Conservation (phyloP, 2,888 invertebrate genomes). For the Calliopum simillimum region DNA sequence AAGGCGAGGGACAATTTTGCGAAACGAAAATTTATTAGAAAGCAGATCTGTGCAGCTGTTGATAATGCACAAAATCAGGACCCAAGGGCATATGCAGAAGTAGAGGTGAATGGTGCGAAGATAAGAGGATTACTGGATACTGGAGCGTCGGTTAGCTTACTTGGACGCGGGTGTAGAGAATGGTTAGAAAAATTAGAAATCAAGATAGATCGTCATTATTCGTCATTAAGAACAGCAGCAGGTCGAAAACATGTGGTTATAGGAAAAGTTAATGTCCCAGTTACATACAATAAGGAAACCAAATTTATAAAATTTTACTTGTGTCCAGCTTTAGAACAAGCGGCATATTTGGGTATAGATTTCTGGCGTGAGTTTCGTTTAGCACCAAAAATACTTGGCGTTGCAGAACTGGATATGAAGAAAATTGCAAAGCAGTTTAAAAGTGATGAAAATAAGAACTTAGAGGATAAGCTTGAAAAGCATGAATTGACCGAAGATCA, state of each 20-base stretch:
- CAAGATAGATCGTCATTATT: background rate
- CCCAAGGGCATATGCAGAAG: no score
- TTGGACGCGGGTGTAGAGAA: conserved; percentile 8
- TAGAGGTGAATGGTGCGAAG: no score
- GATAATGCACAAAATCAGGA: background rate
- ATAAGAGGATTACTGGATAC: conserved; percentile 36
- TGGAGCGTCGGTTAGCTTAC: conserved; percentile 27
- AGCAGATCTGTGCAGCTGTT: background rate
- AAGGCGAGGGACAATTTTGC: background rate
- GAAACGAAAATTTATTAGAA: background rate
- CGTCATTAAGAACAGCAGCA: conserved; percentile 24
- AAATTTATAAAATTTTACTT: conserved; percentile 15
- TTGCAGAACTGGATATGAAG: no score
- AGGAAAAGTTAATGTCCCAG: no score
- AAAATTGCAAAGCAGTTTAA: conserved; percentile 39
- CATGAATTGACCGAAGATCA: conserved; percentile 10
- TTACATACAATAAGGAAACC: background rate
- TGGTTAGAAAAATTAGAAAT: background rate
- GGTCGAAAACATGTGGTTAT: no score
- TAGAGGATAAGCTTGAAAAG: background rate
- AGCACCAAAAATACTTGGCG: conserved; percentile 16
- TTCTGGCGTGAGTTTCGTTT: conserved; percentile 36
- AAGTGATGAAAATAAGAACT: conserved; percentile 25
- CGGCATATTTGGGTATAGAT: conserved; percentile 34
- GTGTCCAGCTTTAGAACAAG: conserved; percentile 29